Conservation (phyloP, 2,113 vertebrate genomes). For the Caranx melampygus region DNA sequence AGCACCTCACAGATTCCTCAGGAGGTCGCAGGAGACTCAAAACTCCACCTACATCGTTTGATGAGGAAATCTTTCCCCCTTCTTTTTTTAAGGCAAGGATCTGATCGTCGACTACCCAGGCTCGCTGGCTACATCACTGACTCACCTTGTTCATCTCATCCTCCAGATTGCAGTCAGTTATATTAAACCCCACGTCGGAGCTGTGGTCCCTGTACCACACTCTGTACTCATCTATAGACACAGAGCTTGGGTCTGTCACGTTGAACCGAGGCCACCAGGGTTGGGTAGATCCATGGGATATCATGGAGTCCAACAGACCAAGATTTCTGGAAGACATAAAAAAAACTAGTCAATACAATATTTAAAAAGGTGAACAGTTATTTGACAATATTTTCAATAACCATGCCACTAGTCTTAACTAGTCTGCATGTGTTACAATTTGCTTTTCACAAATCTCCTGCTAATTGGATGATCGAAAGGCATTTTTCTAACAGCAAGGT, state of each 20-base stretch:
- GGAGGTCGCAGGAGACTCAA: conserved; percentile 49
- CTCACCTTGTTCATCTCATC: conserved; percentile 85
- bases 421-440: background rate
- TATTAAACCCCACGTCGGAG: conserved; percentile 62
- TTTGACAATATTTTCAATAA: too few species aligned
- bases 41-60: conserved; percentile 19
- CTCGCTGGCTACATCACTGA: background rate
- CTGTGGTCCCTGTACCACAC: conserved; percentile 80
- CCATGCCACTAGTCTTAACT: too few species aligned
- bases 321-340: conserved; percentile 75
- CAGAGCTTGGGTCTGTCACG: conserved; percentile 72
- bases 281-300: conserved; percentile 44
- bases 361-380: background rate
- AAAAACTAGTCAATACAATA: background rate
- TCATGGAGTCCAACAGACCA: conserved; percentile 65
- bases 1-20: conserved; percentile 23
- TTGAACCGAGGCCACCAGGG: conserved; percentile 78
- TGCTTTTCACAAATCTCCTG: background rate
- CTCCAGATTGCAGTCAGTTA: conserved; percentile 83
- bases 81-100: background rate
- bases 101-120: background rate
- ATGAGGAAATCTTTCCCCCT: conserved; percentile 18
- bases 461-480: background rate
- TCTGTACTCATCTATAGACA: conserved; percentile 80
- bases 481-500: background rate